Evolutionary conservation across 2,113 vertebrate genomes (phyloP).

Genomic region (Platysternon megacephalum): DNA sequence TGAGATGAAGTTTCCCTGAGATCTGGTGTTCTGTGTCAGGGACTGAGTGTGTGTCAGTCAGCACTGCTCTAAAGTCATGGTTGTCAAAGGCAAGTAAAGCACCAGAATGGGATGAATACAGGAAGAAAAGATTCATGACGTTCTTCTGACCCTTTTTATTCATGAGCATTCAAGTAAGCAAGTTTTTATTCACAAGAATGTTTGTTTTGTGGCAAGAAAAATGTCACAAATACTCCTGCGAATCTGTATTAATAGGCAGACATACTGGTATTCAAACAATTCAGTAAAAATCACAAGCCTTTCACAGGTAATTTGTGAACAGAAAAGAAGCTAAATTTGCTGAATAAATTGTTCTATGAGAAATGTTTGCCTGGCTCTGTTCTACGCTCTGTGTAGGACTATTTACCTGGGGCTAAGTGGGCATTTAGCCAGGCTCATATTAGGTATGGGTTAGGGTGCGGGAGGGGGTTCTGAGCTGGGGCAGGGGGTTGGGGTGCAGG

Average conservation of each 20-base stretch:
- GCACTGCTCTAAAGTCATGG: background rate
- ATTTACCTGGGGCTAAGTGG: background rate
- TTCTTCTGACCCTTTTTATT: background rate
- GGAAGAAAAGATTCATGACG: background rate
- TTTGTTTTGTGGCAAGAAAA: background rate
- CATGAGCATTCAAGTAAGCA: background rate
- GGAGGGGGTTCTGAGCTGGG: too few relatives aligned
- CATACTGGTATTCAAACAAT: background rate
- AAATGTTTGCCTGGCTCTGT: background rate
- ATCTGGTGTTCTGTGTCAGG: background rate
- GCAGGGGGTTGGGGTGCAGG: too few relatives aligned
- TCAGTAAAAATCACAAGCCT: background rate
- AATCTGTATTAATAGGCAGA: background rate
- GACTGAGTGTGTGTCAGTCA: background rate
- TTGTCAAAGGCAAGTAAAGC: background rate
- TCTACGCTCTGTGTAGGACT: background rate
- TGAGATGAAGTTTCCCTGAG: background rate
- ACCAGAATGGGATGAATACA: background rate
- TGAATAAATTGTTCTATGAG: background rate
- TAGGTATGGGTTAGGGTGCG: too few relatives aligned
- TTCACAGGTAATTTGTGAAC: background rate
- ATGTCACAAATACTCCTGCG: background rate
- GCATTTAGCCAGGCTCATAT: background rate
- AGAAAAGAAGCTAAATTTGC: background rate
- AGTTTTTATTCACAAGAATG: background rate